These are phyloP conservation scores for Melanchra persicariae DNA, from an alignment of 2,888 invertebrate genomes.

Conservation along the genomic window DNA sequence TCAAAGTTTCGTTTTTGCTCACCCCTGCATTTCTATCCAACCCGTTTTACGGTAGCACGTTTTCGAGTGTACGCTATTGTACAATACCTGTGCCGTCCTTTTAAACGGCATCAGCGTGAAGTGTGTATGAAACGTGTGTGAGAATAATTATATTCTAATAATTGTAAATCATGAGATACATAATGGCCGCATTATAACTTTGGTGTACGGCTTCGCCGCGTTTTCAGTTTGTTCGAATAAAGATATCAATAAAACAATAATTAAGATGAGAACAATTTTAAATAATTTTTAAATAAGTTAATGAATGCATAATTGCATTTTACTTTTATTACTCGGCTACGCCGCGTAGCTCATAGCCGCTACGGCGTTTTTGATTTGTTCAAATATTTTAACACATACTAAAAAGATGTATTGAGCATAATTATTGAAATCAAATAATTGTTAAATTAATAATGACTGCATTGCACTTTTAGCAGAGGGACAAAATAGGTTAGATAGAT, in stretches of 20 bases:
- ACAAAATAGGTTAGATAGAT: no score
- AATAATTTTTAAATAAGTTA: no score
- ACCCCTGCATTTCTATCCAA: no score
- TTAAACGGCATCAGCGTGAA: neutral
- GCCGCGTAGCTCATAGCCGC: conserved; percentile 23
- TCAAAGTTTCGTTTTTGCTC: no score
- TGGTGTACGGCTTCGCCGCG: neutral
- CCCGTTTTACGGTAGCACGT: neutral
- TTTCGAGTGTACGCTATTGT: neutral
- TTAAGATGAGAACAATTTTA: neutral
- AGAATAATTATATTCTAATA: conserved; percentile 23
- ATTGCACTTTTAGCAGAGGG: neutral
- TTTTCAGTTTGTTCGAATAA: neutral
- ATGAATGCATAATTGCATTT: no score
- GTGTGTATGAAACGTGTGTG: neutral
- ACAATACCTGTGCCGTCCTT: neutral
- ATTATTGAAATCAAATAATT: neutral
- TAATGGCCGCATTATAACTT: neutral
- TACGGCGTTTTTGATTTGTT: conserved; percentile 3
- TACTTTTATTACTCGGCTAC: neutral
- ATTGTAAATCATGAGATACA: conserved; percentile 4
- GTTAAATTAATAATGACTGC: neutral
- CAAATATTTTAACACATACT: neutral
- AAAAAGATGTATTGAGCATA: neutral
- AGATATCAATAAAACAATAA: neutral